Evolutionary conservation across 2,113 vertebrate species (phyloP), one percentile per base, ranked within the genome.

Genomic region (Alectura lathami): DNA sequence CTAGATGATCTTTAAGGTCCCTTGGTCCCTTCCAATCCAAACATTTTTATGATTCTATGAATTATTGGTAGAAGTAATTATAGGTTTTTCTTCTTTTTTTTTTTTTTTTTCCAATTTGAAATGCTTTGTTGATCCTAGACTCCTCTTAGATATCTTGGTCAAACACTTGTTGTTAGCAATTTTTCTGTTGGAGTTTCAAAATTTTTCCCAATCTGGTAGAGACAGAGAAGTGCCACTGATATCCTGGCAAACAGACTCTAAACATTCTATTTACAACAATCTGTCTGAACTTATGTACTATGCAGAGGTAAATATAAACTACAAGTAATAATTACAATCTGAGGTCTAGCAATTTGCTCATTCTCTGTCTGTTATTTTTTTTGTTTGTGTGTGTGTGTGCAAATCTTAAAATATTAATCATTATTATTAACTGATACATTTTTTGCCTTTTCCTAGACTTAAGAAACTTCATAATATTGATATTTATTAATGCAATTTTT

Each of bases 401-500:
- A 54, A 54, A 53, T 29, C 27, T 54, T 30, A 54, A 60, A 59
- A 77, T 56, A 62, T 74, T 95, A 84, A 51, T 30, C 79, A 53
- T 45, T 80, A 22, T 63, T 89, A 74, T 80, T 90, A 96, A 34
- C 27, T 40, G 17, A 76, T 47, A 40, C 14, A 48, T 88, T 96
- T 94, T 57, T 54, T 72, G 5, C 91, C 40, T 86, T 80, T 81
- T 86, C 80, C 90, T 86, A 93, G 90, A 78, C 32, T 95, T 86
- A 76, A 81, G 60, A 72, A 94, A 68, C 51, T 85, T 80, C 13
- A 40, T 67, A 85, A 57, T 4, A n/a, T 27, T 86, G 48, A 88
- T 77, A 78, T 96, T 95, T 68, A 92, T 43, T 88, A 70, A 57
- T 84, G 50, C 83, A 82, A 92, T 70, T 94, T 92, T 80, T 94